Evolutionary conservation across 2,888 invertebrate genomes (phyloP).

Genomic region (Volucella inanis): DNA sequence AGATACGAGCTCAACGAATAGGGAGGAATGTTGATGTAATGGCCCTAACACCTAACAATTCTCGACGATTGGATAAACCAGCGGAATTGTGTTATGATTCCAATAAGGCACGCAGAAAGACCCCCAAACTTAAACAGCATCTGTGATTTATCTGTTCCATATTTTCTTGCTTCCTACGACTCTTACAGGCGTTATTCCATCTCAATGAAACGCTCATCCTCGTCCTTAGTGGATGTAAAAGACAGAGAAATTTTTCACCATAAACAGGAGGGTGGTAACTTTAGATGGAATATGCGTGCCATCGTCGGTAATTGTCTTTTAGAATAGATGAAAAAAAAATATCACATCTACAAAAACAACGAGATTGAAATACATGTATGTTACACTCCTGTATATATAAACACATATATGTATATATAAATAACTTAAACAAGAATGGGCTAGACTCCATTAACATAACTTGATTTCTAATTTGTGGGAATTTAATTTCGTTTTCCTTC

Average conservation of each 20-base stretch:
- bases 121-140: slow-evolving; percentile 31
- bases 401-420: neutral
- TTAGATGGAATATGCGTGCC: slow-evolving; percentile 54
- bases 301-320: slow-evolving; percentile 59
- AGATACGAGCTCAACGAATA: neutral
- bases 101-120: slow-evolving; percentile 24
- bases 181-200: neutral
- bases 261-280: slow-evolving; percentile 29
- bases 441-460: slow-evolving; percentile 69
- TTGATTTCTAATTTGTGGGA: slow-evolving; percentile 73
- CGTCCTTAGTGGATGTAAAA: neutral
- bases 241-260: slow-evolving; percentile 9
- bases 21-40: slow-evolving; percentile 18
- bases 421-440: slow-evolving; percentile 13
- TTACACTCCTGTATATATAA: no score
- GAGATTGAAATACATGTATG: neutral
- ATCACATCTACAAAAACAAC: neutral
- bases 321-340: neutral
- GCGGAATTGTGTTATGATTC: slow-evolving; percentile 36
- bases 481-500: slow-evolving; percentile 55
- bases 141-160: slow-evolving; percentile 57
- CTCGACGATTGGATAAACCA: slow-evolving; percentile 46
- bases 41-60: neutral
- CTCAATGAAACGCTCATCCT: slow-evolving; percentile 4
- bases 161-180: slow-evolving; percentile 25